phyloP scores from a whole-genome alignment of 1,140 invertebrate species.

The Tetramorium parvispinum region DNA sequence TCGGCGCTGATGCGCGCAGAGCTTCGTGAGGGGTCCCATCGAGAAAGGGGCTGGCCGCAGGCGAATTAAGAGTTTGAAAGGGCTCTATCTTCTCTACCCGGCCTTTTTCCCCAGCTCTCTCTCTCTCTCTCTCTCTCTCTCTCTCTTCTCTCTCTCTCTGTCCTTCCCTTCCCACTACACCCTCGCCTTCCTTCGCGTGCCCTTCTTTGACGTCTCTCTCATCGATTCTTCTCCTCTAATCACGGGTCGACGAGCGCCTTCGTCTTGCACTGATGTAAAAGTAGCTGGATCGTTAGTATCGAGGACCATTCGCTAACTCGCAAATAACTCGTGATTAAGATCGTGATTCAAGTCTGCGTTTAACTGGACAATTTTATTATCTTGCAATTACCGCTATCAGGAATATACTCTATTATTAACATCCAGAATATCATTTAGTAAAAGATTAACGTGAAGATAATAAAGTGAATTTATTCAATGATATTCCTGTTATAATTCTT shows the following conservation, averaged over 20 bases:
- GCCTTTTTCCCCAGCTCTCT: not conserved
- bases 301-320: conserved; percentile 41
- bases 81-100: conserved; percentile 63
- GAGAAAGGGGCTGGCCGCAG: conserved; percentile 74
- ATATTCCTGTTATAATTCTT: not conserved
- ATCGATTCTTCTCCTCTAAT: conserved; percentile 73
- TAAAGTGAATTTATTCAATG: not conserved
- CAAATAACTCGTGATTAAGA: conserved; percentile 57
- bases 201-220: conserved; percentile 47
- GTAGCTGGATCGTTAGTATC: conserved; percentile 39
- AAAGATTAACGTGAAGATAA: not conserved
- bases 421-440: not conserved
- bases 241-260: conserved; percentile 69
- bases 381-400: not conserved
- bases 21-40: conserved; percentile 64
- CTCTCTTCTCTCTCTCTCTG: too few species aligned
- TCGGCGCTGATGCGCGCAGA: conserved; percentile 59
- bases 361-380: not conserved
- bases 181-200: not conserved
- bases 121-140: too few species aligned
- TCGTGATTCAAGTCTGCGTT: conserved; percentile 31
- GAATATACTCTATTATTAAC: not conserved
- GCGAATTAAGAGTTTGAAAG: conserved; percentile 81
- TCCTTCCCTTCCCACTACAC: not conserved
- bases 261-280: conserved; percentile 25